phyloP scores from a whole-genome alignment of 92 coral and sea anemone species.

The Palythoa heliodiscus region DNA sequence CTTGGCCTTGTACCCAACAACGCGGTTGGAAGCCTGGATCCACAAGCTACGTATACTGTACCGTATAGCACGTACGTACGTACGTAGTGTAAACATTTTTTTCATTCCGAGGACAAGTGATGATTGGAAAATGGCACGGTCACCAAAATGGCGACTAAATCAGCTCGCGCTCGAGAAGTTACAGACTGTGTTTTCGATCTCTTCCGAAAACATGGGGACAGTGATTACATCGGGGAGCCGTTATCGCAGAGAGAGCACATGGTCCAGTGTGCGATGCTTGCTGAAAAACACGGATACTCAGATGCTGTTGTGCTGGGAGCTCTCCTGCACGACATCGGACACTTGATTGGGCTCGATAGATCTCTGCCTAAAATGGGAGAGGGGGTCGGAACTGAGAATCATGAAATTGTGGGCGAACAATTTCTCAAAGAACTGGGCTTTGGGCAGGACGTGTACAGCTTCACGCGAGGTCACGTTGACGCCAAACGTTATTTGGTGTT shows the following conservation, averaged over 20 bases:
- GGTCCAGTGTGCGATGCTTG: constrained; percentile 96
- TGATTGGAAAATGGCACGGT: neutral
- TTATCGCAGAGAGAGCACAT: constrained; percentile 88
- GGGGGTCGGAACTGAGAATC: constrained; percentile 68
- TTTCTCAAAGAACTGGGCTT: constrained; percentile 87
- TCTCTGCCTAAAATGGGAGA: constrained; percentile 76
- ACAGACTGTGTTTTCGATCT: constrained; percentile 74
- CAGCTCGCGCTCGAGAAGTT: constrained; percentile 21
- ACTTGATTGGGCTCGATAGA: constrained; percentile 77
- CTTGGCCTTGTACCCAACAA: no score
- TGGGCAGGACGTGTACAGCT: constrained; percentile 73
- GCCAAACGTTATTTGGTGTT: constrained; percentile 92
- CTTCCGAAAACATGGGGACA: constrained; percentile 76
- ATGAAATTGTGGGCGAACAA: constrained; percentile 84
- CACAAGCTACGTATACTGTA: neutral
- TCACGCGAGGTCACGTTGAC: constrained; percentile 93
- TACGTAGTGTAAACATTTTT: neutral
- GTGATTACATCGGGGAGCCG: constrained; percentile 91
- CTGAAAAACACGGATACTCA: constrained; percentile 87
- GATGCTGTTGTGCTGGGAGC: constrained; percentile 83
- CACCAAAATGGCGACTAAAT: constrained; percentile 30
- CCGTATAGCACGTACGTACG: neutral
- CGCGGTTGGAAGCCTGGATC: no score
- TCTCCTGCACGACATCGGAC: constrained; percentile 94
- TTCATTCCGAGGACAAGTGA: neutral